These are phyloP conservation scores for Pseudococcus longispinus DNA, from an alignment of 2,888 invertebrate genomes.

Conservation along the genomic window DNA sequence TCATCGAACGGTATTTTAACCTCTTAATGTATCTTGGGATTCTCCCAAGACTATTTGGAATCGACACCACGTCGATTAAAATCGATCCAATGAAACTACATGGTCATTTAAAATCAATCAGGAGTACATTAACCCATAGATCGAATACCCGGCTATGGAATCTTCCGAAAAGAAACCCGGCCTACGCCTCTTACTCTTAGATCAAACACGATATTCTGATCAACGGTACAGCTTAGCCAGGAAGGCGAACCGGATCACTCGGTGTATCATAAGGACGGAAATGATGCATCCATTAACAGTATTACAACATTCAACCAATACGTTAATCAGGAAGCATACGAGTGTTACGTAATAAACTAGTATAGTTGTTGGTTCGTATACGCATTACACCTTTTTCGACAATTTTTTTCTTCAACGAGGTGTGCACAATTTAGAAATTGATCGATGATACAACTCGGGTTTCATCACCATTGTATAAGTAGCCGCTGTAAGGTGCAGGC, in stretches of 20 bases:
- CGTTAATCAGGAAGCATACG: neutral
- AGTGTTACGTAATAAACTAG: neutral
- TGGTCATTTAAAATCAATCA: neutral
- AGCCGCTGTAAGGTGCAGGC: neutral
- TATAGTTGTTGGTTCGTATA: neutral
- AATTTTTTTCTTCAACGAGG: neutral
- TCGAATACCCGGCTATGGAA: neutral
- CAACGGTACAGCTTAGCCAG: neutral
- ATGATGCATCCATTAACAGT: constrained; percentile 16
- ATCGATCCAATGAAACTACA: neutral
- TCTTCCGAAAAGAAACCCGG: neutral
- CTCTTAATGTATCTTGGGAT: neutral
- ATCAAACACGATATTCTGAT: neutral
- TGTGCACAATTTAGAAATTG: neutral
- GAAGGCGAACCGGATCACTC: constrained; percentile 11
- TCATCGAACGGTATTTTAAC: neutral
- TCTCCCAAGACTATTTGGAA: neutral
- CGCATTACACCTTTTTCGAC: neutral
- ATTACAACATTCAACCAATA: neutral
- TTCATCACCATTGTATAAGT: neutral
- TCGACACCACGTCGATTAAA: neutral
- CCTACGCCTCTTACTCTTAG: neutral
- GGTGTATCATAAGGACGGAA: neutral
- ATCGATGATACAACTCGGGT: neutral
- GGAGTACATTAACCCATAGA: neutral